Conservation (phyloP, 2,888 invertebrate genomes). For the Troglohyphantes excavatus region DNA sequence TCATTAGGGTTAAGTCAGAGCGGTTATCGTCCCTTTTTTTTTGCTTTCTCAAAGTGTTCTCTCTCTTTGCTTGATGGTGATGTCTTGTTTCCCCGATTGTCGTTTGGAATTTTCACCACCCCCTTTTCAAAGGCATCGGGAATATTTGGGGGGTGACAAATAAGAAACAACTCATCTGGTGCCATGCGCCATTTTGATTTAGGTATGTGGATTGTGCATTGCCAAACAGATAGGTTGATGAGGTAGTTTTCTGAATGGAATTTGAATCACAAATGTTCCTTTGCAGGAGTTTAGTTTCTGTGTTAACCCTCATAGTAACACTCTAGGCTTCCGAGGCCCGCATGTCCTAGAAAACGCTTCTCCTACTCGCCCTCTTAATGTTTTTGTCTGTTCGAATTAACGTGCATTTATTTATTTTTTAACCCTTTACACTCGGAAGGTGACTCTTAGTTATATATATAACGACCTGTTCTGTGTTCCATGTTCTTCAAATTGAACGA, state of each 20-base stretch:
- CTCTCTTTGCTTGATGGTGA: slow-evolving; percentile 51
- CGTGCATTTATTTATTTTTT: no score
- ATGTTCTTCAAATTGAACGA: no score
- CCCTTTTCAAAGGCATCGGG: slow-evolving; percentile 4
- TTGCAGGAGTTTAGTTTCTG: no score
- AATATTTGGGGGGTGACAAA: slow-evolving; percentile 18
- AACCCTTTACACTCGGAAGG: no score
- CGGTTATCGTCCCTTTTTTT: slow-evolving; percentile 55
- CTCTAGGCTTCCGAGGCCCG: no score
- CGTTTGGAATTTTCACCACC: slow-evolving; percentile 32
- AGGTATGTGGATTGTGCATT: not conserved
- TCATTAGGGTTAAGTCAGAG: slow-evolving; percentile 72
- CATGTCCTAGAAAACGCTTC: no score
- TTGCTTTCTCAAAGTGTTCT: slow-evolving; percentile 38
- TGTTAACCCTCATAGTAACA: no score
- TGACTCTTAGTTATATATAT: no score
- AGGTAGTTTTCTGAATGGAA: not conserved
- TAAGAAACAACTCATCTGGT: slow-evolving; percentile 33
- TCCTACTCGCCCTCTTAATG: no score
- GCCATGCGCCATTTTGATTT: slow-evolving; percentile 35
- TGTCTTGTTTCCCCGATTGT: slow-evolving; percentile 51
- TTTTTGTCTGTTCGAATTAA: no score
- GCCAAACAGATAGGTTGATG: not conserved
- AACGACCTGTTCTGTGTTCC: no score
- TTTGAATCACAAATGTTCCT: not conserved